Percentiles rank a stretch among this genome's conserved stretches.
Conservation (phyloP, 2,113 vertebrate genomes). For the Seriola quinqueradiata region DNA sequence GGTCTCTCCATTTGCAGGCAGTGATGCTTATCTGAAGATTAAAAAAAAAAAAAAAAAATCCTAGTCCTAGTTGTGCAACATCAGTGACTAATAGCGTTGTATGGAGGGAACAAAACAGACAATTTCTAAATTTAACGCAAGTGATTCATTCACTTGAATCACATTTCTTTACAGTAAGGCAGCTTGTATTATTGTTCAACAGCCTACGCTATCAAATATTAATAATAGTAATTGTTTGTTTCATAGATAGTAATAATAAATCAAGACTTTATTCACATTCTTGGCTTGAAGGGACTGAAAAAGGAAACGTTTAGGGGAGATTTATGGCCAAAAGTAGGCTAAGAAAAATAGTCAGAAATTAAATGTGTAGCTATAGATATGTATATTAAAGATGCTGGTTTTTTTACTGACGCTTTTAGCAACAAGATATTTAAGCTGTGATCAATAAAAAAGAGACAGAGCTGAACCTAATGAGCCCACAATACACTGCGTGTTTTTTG, state of each 20-base stretch:
- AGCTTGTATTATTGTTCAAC: neutral
- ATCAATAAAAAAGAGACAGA: neutral
- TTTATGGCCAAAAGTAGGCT: neutral
- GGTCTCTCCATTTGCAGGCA: conserved; percentile 37
- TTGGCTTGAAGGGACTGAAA: neutral
- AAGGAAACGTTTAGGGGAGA: neutral
- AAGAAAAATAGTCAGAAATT: neutral
- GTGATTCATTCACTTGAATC: neutral
- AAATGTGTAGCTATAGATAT: neutral
- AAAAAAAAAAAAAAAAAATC: neutral
- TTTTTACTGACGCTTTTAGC: neutral
- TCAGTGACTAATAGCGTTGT: conserved; percentile 3
- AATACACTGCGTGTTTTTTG: neutral
- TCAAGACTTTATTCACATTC: too few species aligned
- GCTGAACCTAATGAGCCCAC: neutral
- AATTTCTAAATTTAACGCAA: neutral
- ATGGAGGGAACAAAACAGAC: neutral
- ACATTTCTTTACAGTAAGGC: neutral
- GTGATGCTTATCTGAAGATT: conserved; percentile 40
- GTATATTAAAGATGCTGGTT: neutral
- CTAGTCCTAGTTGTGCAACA: conserved; percentile 32
- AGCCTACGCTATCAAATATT: neutral
- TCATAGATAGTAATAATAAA: neutral
- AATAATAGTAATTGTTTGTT: neutral
- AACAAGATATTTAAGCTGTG: neutral